Percentiles rank a stretch among this genome's conserved stretches.
phyloP scores from a whole-genome alignment of 1,140 invertebrate species.

The Campoletis sonorensis region DNA sequence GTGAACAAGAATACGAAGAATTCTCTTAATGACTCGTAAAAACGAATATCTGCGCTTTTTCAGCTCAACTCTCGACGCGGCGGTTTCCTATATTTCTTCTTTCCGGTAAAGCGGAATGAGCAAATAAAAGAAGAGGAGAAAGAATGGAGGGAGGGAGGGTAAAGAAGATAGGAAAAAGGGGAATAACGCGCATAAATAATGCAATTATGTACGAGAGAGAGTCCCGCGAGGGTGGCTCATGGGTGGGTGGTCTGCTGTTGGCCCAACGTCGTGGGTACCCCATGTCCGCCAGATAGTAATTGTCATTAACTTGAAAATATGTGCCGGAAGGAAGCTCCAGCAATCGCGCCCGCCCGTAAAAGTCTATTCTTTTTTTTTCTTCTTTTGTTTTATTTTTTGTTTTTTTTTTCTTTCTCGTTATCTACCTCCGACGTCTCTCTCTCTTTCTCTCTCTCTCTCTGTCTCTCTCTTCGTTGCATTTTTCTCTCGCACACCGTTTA shows the following conservation, averaged over 20 bases:
- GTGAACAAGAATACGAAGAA: constrained; percentile 6
- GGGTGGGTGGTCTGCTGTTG: not conserved
- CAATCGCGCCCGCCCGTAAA: constrained; percentile 50
- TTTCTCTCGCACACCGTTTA: constrained; percentile 46
- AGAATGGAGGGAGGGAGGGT: not conserved
- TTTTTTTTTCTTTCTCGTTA: constrained; percentile 47
- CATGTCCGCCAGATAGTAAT: constrained; percentile 63
- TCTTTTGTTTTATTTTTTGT: too few species aligned
- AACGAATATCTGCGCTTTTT: constrained; percentile 32
- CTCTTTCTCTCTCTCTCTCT: constrained; percentile 7
- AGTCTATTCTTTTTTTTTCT: constrained; percentile 39
- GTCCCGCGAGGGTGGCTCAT: constrained; percentile 1
- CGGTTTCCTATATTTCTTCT: not conserved
- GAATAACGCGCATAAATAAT: constrained; percentile 56
- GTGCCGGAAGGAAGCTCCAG: constrained; percentile 62
- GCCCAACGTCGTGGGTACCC: constrained; percentile 24
- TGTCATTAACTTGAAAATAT: constrained; percentile 67
- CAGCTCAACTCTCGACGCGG: not conserved
- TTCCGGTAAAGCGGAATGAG: constrained; percentile 11
- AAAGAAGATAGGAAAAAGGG: constrained; percentile 34
- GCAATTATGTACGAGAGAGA: constrained; percentile 55
- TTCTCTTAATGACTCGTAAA: constrained; percentile 43
- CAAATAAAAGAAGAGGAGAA: not conserved
- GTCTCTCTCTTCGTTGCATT: constrained; percentile 39
- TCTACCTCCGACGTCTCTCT: constrained; percentile 10